A percentile compares a stretch with the other conserved stretches of the same genome.
These are phyloP conservation scores for Pseudachorutes palmiensis DNA, from an alignment of 1,140 invertebrate genomes.

Conservation along the genomic window DNA sequence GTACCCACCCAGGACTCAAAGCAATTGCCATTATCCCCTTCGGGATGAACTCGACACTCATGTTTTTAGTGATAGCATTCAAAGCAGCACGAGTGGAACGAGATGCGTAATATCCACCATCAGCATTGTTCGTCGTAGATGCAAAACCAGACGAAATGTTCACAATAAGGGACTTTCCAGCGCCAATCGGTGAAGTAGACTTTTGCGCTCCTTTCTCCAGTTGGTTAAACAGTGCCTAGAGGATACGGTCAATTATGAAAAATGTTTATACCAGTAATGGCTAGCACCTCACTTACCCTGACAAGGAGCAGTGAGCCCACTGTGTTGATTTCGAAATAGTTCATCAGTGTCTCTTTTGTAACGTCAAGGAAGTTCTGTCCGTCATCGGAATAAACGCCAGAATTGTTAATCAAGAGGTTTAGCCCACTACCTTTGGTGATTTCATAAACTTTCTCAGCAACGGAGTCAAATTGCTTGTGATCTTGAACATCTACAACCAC, in stretches of 20 bases:
- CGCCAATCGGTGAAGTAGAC: conserved; percentile 5
- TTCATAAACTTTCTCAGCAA: conserved; percentile 14
- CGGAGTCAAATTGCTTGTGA: conserved; percentile 12
- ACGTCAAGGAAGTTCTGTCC: conserved; percentile 13
- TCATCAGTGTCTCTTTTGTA: conserved; percentile 19
- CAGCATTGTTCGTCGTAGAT: conserved; percentile 17
- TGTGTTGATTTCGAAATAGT: conserved; percentile 25
- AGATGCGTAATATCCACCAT: conserved; percentile 25
- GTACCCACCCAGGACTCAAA: conserved; percentile 9
- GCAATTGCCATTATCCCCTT: conserved; percentile 9
- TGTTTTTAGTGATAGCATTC: conserved; percentile 16
- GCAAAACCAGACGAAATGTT: conserved; percentile 25
- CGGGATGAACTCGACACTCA: conserved; percentile 10
- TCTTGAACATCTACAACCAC: conserved; percentile 22
- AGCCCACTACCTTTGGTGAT: conserved; percentile 18
- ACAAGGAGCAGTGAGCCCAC: conserved; percentile 17
- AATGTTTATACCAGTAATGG: no score
- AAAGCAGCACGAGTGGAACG: conserved; percentile 18
- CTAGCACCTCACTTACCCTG: no score
- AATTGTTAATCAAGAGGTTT: conserved; percentile 31
- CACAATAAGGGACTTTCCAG: conserved; percentile 14
- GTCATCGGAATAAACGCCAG: conserved; percentile 15
- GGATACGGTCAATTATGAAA: no score
- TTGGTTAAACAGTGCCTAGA: conserved; percentile 21
- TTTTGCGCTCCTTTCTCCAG: conserved; percentile 16